Conservation (phyloP, 2,888 invertebrate genomes). For the Drosophila mettleri region DNA sequence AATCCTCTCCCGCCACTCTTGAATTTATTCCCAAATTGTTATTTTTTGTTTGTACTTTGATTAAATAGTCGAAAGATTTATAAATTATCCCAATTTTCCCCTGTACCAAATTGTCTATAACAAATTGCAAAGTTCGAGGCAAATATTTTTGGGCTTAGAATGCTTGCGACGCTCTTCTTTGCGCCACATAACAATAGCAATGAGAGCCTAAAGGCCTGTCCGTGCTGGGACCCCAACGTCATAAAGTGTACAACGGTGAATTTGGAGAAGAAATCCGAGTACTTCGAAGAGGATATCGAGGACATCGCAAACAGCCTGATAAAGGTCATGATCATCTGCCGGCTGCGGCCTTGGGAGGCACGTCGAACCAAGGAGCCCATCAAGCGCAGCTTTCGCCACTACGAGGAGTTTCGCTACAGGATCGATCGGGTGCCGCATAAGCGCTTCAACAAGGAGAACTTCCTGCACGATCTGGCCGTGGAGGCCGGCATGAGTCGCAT, state of each 20-base stretch:
- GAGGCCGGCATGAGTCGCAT: constrained; percentile 74
- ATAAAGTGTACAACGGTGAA: constrained; percentile 26
- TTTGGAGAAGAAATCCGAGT: background rate
- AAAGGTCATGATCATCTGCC: constrained; percentile 76
- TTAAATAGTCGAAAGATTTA: constrained; percentile 3
- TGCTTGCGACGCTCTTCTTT: constrained; percentile 14
- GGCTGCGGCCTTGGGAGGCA: constrained; percentile 68
- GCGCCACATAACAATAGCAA: background rate
- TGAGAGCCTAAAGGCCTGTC: constrained; percentile 4
- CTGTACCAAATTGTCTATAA: constrained; percentile 12
- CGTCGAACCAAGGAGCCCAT: constrained; percentile 52
- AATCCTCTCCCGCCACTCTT: no score
- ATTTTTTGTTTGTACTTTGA: background rate
- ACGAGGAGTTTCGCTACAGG: constrained; percentile 66
- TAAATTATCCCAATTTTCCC: background rate
- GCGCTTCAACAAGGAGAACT: constrained; percentile 72
- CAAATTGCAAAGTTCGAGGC: constrained; percentile 3
- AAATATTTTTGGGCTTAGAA: background rate
- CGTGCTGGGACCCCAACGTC: constrained; percentile 19
- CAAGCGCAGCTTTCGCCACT: constrained; percentile 71
- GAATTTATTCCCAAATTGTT: no score
- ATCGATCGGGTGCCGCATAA: constrained; percentile 65
- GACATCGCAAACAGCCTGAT: constrained; percentile 57
- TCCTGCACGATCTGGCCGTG: constrained; percentile 73
- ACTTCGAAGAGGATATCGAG: constrained; percentile 48